Percentiles rank a stretch among this genome's conserved stretches.
phyloP scores from a whole-genome alignment of 2,113 vertebrate genomes.

The Nothobranchius kuhntae region DNA sequence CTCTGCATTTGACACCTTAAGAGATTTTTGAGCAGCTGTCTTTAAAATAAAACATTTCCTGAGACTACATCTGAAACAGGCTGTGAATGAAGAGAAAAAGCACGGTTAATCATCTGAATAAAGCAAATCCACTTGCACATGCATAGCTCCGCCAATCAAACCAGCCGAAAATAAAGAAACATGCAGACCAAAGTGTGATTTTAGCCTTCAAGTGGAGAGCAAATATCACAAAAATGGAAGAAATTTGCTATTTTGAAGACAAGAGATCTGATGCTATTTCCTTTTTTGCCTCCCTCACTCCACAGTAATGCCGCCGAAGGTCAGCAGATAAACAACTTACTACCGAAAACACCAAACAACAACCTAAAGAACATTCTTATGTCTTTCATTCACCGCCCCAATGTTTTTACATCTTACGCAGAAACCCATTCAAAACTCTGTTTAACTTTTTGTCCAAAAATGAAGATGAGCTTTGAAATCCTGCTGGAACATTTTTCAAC shows the following conservation, averaged over 20 bases:
- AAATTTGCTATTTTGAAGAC: no score
- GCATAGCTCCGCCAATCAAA: slow-evolving; percentile 29
- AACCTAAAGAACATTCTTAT: slow-evolving; percentile 18
- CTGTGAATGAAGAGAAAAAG: slow-evolving; percentile 5
- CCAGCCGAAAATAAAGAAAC: slow-evolving; percentile 13
- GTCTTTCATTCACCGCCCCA: slow-evolving; percentile 3
- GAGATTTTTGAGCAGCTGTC: slow-evolving; percentile 6
- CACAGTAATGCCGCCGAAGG: slow-evolving; percentile 26
- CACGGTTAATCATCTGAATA: slow-evolving; percentile 30
- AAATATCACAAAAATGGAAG: neutral
- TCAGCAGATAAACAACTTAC: slow-evolving; percentile 1
- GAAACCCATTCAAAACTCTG: no score
- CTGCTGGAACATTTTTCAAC: neutral
- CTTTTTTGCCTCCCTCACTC: slow-evolving; percentile 8
- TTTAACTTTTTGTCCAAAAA: neutral
- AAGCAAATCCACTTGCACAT: slow-evolving; percentile 27
- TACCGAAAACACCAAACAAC: slow-evolving; percentile 9
- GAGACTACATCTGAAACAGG: slow-evolving; percentile 38
- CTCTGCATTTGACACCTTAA: neutral
- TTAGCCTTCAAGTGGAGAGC: neutral
- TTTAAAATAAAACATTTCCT: slow-evolving; percentile 47
- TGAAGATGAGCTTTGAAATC: neutral
- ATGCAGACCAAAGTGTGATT: no score
- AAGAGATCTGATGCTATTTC: neutral
- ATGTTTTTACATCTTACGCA: no score